Evolutionary conservation across 2,113 vertebrate genomes (phyloP).

Genomic region (Nanger granti): DNA sequence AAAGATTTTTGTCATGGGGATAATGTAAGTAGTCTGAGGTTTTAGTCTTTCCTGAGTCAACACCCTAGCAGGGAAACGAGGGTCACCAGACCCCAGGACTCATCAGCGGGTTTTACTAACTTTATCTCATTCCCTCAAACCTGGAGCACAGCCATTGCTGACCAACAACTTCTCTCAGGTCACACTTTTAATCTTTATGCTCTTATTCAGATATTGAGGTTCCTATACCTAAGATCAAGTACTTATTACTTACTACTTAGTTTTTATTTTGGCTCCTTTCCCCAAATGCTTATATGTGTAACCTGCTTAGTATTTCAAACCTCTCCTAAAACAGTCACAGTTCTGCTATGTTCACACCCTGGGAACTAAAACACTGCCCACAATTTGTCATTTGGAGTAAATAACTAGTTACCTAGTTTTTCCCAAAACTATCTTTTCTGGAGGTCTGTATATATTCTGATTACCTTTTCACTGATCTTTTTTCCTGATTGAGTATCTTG

Average conservation of each 20-base stretch:
- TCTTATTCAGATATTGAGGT: not conserved
- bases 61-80: too few relatives aligned
- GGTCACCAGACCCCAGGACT: not conserved
- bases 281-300: not conserved
- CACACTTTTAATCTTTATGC: too few relatives aligned
- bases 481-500: not conserved
- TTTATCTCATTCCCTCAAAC: not conserved
- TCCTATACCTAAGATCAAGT: not conserved
- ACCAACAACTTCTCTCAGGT: not conserved
- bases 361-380: not conserved
- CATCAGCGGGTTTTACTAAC: not conserved
- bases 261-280: not conserved
- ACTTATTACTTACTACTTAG: not conserved
- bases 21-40: too few relatives aligned
- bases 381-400: not conserved
- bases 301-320: not conserved
- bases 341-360: not conserved
- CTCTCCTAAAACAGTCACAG: not conserved
- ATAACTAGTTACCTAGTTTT: not conserved
- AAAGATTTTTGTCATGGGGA: not conserved
- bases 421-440: not conserved
- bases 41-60: not conserved
- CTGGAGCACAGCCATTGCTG: not conserved
- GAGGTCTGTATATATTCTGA: not conserved
- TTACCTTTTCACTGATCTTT: not conserved